A percentile compares a stretch with the other conserved stretches of the same genome.
Evolutionary conservation across 2,797 vertebrate genomes (phyloP).

Genomic region (Sebastes variabilis): DNA sequence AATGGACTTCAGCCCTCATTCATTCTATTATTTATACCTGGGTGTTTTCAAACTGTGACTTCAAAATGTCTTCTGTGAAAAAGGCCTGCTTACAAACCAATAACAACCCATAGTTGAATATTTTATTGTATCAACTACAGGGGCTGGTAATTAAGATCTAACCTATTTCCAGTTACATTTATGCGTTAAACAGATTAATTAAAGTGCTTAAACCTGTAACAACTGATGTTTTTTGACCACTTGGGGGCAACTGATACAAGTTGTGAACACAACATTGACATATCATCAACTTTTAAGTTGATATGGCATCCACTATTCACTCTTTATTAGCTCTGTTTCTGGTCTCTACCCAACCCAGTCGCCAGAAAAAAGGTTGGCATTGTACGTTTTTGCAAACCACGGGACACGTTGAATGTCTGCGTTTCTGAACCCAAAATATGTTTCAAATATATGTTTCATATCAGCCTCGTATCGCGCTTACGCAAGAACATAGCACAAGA

Average conservation of each 20-base stretch:
- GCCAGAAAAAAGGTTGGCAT: no score
- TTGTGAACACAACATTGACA: not conserved
- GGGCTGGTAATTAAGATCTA: not conserved
- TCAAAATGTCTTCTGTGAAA: not conserved
- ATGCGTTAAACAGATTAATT: not conserved
- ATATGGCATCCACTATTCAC: not conserved
- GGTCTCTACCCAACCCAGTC: no score
- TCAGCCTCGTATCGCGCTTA: no score
- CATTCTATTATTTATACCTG: not conserved
- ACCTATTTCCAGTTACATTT: not conserved
- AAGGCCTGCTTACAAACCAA: not conserved
- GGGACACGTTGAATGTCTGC: no score
- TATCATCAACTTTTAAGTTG: no score
- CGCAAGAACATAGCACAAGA: accelerated
- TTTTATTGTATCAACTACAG: not conserved
- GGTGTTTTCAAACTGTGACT: not conserved
- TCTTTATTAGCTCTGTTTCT: not conserved
- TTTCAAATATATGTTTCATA: no score
- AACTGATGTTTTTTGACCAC: not conserved
- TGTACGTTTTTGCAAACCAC: no score
- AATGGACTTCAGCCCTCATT: not conserved
- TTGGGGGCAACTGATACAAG: not conserved
- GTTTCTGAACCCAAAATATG: no score
- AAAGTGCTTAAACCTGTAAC: not conserved
- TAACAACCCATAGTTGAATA: not conserved